A percentile compares a stretch with the other conserved stretches of the same genome.
Evolutionary conservation across 2,888 invertebrate species (phyloP).

Genomic region (Galeopsomyia nigrocyanea): DNA sequence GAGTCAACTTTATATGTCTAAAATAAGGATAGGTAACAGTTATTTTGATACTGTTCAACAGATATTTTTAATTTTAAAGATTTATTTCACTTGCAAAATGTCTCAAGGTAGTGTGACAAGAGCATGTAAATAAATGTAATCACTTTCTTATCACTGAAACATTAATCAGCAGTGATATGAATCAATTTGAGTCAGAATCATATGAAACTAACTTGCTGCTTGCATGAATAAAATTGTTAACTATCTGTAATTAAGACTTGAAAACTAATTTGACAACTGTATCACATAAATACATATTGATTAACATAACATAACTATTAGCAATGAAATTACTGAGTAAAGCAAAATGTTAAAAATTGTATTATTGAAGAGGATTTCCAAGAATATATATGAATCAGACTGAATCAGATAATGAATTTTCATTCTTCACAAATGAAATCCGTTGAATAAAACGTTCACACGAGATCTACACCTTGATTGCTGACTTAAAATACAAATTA

Average conservation of each 20-base stretch:
- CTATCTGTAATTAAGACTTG: background rate
- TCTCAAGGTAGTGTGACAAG: too few relatives aligned
- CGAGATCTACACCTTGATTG: too few relatives aligned
- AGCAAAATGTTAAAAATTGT: slow-evolving; percentile 9
- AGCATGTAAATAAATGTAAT: background rate
- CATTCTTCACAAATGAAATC: too few relatives aligned
- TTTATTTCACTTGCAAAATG: too few relatives aligned
- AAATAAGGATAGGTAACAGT: slow-evolving; percentile 1
- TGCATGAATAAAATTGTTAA: background rate
- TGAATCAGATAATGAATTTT: slow-evolving; percentile 27
- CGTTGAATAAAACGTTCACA: too few relatives aligned
- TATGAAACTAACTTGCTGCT: background rate
- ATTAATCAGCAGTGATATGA: background rate
- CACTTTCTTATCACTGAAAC: background rate
- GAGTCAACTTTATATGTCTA: too few relatives aligned
- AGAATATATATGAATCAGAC: slow-evolving; percentile 30
- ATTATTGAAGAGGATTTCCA: slow-evolving; percentile 20
- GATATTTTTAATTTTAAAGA: too few relatives aligned
- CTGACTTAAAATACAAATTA: too few relatives aligned
- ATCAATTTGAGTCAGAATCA: slow-evolving; percentile 26
- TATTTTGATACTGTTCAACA: too few relatives aligned
- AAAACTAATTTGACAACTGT: background rate
- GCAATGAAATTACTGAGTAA: background rate
- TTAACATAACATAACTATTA: slow-evolving; percentile 4
- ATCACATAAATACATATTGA: too few relatives aligned